Base-by-base conservation (phyloP, 2,888 invertebrate genomes). In the Nymphalis c-album region DNA sequence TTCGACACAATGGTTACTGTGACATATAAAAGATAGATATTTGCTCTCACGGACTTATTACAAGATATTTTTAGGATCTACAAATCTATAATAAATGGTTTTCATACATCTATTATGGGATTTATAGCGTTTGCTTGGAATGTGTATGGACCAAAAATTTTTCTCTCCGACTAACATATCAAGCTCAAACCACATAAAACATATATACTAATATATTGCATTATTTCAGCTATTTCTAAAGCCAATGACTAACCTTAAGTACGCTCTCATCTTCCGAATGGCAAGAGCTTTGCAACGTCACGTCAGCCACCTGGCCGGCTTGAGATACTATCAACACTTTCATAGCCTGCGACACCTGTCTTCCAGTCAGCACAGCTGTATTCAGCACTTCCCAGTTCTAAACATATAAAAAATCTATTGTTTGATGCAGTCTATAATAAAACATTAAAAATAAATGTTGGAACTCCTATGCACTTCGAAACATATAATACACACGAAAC, bases 311-410 rank as follows among this genome's bases (percentile, higher is more conserved):
- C 88, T 97, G 97, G 18, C 98, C 98, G 0, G 97, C 97, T 85
- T 98, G 97, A 55, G 97, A 97, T 59, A 99, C 98, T 78, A 98
- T 97, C 86, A 98, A 96, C 76, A 99, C 97, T 90, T 97, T 97
- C 96, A 99, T 97, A 18, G 98, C 97, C 80, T 98, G 97, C 2
- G 97, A 97, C 71, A 98, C 97, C 89, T 98, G 97, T 62, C 97
- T 95, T 0, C 98, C 98, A 7, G 98, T 98, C 81, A 99, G 93
- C 70, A 98, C 97, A 0, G 98, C 99, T 1, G 98, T 98, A 91
- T 99, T 99, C 90, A 99, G 94, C 48, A 99, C 95, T 89, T 98
- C 98, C 96, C 97, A 97, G 85, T 97, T 98, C 98, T 98, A 31
- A 55, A 55, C 7, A 26, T 2, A 3, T 18, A 3, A 10, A 10